Conservation (phyloP, 2,888 invertebrate genomes). For the Drosophila infuscata region DNA sequence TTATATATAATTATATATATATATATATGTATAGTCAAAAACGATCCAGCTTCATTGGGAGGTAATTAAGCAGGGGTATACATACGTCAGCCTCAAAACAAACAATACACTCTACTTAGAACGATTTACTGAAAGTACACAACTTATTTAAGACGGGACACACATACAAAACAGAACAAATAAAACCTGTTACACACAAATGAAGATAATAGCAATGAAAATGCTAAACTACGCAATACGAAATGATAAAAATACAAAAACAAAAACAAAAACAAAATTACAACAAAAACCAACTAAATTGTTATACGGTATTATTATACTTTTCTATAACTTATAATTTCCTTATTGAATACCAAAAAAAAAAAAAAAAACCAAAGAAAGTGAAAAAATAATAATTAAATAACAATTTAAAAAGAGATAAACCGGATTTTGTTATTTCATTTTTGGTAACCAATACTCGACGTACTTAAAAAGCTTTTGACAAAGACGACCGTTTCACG, state of each 20-base stretch:
- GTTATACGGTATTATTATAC: constrained; percentile 85
- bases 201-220: constrained; percentile 44
- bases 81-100: constrained; percentile 31
- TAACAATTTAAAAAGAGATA: constrained; percentile 69
- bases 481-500: background rate
- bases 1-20: constrained; percentile 26
- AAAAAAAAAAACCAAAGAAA: constrained; percentile 42
- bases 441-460: background rate
- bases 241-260: constrained; percentile 38
- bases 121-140: constrained; percentile 42
- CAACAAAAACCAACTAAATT: constrained; percentile 75
- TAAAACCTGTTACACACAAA: constrained; percentile 46
- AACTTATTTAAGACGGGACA: constrained; percentile 48
- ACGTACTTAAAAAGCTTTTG: background rate
- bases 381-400: constrained; percentile 72
- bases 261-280: constrained; percentile 16
- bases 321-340: constrained; percentile 85
- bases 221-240: constrained; percentile 51
- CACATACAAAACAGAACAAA: constrained; percentile 39
- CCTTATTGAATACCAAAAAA: constrained; percentile 79
- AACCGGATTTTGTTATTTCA: background rate
- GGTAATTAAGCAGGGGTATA: constrained; percentile 27
- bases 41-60: constrained; percentile 7
- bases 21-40: background rate
- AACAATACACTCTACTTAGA: constrained; percentile 36